These are phyloP conservation scores for Loriculus beryllinus DNA, from an alignment of 2,797 vertebrate species.

Conservation along the genomic window DNA sequence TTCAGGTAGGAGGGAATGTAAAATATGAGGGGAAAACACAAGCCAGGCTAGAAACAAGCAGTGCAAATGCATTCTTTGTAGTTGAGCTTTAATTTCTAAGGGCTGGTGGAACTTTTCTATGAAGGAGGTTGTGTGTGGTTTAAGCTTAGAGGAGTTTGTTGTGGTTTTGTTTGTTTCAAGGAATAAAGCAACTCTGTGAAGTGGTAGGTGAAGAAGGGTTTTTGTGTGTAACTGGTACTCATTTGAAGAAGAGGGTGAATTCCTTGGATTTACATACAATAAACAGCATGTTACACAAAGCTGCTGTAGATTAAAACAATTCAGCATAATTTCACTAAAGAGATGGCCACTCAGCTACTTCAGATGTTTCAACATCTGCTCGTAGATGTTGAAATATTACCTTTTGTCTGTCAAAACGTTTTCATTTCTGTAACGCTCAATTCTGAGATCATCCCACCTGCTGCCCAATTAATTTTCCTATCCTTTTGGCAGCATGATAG, in stretches of 20 bases:
- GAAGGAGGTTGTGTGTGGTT: not conserved
- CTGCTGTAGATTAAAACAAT: not conserved
- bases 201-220: accelerated
- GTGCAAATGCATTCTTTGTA: not conserved
- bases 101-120: not conserved
- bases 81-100: not conserved
- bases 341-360: not conserved
- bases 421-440: not conserved
- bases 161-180: not conserved
- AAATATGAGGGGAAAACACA: not conserved
- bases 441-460: not conserved
- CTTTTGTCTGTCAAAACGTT: not conserved
- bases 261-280: not conserved
- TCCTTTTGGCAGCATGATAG: not conserved
- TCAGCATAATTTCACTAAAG: not conserved
- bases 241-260: not conserved
- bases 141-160: not conserved
- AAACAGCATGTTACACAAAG: not conserved
- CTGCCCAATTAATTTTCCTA: not conserved
- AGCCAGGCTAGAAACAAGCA: not conserved
- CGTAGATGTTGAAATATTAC: not conserved
- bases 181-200: not conserved
- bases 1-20: not conserved
- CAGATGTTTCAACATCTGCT: not conserved
- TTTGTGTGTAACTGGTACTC: not conserved